phyloP scores from a whole-genome alignment of 2,113 vertebrate species.

The Platichthys flesus region DNA sequence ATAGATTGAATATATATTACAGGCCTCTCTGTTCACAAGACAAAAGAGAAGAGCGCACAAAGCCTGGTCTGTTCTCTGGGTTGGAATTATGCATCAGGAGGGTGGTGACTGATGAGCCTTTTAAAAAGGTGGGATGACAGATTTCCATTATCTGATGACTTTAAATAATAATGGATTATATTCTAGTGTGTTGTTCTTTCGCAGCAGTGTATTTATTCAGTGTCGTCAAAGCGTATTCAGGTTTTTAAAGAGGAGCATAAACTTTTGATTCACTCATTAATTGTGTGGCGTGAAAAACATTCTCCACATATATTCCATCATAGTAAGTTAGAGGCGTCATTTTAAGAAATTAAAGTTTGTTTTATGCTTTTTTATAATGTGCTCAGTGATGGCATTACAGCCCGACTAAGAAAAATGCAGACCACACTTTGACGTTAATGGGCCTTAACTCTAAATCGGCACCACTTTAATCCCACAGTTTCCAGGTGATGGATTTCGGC shows the following conservation, averaged over 20 bases:
- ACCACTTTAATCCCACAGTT: slow-evolving; percentile 29
- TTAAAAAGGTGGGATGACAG: slow-evolving; percentile 20
- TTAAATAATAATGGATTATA: background rate
- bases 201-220: background rate
- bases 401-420: background rate
- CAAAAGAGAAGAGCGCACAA: slow-evolving; percentile 19
- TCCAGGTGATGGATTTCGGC: slow-evolving; percentile 46
- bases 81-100: background rate
- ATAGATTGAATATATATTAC: slow-evolving; percentile 41
- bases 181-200: background rate
- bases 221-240: background rate
- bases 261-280: background rate
- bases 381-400: background rate
- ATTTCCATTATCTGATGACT: slow-evolving; percentile 18
- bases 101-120: background rate
- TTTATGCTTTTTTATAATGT: slow-evolving; percentile 11
- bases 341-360: slow-evolving; percentile 1
- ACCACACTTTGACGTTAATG: slow-evolving; percentile 30
- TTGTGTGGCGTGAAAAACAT: background rate
- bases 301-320: slow-evolving; percentile 11
- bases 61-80: slow-evolving; percentile 50
- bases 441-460: slow-evolving; percentile 25
- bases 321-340: background rate
- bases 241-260: background rate
- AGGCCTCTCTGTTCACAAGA: slow-evolving; percentile 10